These are phyloP conservation scores for Cyprinodon variegatus DNA, from an alignment of 2,113 vertebrate species.

Conservation along the genomic window DNA sequence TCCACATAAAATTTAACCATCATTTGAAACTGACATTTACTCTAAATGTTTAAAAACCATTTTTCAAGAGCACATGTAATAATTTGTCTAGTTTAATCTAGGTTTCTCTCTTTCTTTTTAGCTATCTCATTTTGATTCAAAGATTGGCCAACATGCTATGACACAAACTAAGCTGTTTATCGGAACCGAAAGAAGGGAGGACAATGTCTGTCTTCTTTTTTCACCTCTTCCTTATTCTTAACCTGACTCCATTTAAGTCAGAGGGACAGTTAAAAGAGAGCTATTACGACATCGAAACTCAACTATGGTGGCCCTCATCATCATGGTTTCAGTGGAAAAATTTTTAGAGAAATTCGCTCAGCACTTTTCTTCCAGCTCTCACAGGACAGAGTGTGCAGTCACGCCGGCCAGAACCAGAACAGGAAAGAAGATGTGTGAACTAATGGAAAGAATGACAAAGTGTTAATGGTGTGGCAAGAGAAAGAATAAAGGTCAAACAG, in stretches of 20 bases:
- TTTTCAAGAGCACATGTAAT: background rate
- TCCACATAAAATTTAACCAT: background rate
- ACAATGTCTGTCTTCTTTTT: constrained; percentile 37
- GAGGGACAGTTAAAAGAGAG: constrained; percentile 44
- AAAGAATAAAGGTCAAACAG: constrained; percentile 44
- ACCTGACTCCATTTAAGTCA: constrained; percentile 64
- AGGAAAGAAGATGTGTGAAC: constrained; percentile 50
- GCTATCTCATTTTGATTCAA: constrained; percentile 3
- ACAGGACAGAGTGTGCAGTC: constrained; percentile 41
- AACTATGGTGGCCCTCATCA: constrained; percentile 27
- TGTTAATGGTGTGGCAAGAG: constrained; percentile 41
- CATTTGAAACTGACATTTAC: background rate
- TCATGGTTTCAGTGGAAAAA: constrained; percentile 67
- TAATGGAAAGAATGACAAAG: constrained; percentile 70
- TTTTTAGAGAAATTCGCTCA: constrained; percentile 52
- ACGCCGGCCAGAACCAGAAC: constrained; percentile 52
- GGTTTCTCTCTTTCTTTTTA: background rate
- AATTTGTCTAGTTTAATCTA: background rate
- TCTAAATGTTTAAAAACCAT: background rate
- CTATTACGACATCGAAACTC: constrained; percentile 75
- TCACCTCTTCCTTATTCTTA: constrained; percentile 73
- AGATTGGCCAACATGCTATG: constrained; percentile 32
- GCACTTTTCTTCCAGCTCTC: constrained; percentile 39
- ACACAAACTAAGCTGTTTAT: constrained; percentile 42
- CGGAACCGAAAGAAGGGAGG: constrained; percentile 53